Evolutionary conservation across 2,888 invertebrate species (phyloP), one percentile per base, ranked within the genome.

Genomic region (Hypena proboscidalis): DNA sequence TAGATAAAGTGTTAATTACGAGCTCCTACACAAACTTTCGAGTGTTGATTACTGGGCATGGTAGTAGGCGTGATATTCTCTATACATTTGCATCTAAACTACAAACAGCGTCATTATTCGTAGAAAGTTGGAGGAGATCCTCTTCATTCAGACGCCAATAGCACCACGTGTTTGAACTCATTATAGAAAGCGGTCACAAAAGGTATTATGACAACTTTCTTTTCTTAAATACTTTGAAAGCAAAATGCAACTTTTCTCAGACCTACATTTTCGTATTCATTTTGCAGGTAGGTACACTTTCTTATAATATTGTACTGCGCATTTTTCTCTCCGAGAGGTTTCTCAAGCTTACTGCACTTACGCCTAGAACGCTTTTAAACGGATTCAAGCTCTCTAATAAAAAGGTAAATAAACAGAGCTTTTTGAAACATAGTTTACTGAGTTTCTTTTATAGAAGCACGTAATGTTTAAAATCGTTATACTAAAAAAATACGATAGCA

Each of bases 171-270:
- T 33, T 33, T 37, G 29, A 29, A 19, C 9, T 33, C 19, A 35
- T n/a, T 5, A 36, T 37, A 36, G 36, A 39, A 52, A 36, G 34
- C 35, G 3, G 23, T 25, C 29, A 29, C 26, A 31, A 42, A 42
- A 32, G 3, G 1, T n/a, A 27, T 32, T 32, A 20, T 27, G 27
- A 27, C 35, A 39, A 47, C 59, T 54, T 62, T 56, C 50, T 45
- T 66, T 55, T 50, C 30, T 38, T 5, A 15, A 34, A 25, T n/a
- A 32, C 27, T 58, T 53, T 44, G 35, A 53, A 43, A 55, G 46
- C 49, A 41, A 49, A 52, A 49, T 44, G 23, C 26, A 21, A 14
- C 38, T 52, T 60, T 62, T 58, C 30, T 21, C 46, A 27, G 35
- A 38, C 29, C 35, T 20, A 53, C 42, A 51, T 58, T 46, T 55